Evolutionary conservation across 2,113 vertebrate species (phyloP).

Genomic region (Amblyornis subalaris): DNA sequence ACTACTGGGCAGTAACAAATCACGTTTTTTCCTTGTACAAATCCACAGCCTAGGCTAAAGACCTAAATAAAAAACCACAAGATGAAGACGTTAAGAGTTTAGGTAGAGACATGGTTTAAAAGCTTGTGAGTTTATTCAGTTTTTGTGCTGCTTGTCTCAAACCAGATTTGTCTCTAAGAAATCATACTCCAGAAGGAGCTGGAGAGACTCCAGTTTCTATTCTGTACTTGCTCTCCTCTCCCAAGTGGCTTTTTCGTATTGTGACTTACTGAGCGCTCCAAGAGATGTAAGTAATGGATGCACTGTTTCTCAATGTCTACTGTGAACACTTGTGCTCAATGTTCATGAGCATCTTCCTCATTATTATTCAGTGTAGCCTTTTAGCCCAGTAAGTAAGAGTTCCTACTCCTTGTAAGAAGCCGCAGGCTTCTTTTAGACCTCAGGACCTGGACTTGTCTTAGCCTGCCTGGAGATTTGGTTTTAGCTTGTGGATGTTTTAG

Average conservation of each 20-base stretch:
- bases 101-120: background rate
- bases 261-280: fast-evolving
- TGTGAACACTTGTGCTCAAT: background rate
- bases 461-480: background rate
- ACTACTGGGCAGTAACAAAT: background rate
- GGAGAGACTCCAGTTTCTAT: background rate
- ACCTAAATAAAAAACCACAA: background rate
- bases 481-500: background rate
- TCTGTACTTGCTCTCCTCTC: background rate
- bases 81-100: background rate
- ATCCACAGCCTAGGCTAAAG: background rate
- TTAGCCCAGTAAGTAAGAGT: background rate
- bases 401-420: background rate
- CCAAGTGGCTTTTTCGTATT: background rate
- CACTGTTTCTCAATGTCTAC: background rate
- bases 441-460: background rate
- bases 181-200: background rate
- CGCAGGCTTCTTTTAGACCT: background rate
- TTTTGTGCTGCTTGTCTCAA: background rate
- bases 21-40: background rate
- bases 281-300: background rate
- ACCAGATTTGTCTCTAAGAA: background rate
- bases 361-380: background rate
- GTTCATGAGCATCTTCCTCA: background rate
- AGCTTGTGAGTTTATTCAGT: background rate